Percentiles rank a stretch among this genome's conserved stretches.
These are phyloP conservation scores for Sitobion miscanthi DNA, from an alignment of 1,140 invertebrate species.

Conservation along the genomic window DNA sequence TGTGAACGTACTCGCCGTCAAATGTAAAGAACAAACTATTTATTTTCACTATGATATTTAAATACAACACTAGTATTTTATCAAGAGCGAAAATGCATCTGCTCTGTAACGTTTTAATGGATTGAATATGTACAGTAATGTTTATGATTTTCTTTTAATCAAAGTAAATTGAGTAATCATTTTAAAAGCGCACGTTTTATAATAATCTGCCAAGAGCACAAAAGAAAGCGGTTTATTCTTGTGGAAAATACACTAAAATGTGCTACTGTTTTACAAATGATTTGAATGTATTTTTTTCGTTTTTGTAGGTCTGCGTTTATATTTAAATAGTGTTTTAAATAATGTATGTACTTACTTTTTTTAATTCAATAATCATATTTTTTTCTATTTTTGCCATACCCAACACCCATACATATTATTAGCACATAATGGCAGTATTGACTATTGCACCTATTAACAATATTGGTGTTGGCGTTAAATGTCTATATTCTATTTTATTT, in stretches of 20 bases:
- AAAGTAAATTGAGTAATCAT: constrained; percentile 11
- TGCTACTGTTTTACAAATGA: neutral
- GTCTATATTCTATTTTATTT: too few relatives aligned
- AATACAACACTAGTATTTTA: neutral
- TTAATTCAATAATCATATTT: too few relatives aligned
- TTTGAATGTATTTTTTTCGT: neutral
- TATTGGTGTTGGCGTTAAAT: too few relatives aligned
- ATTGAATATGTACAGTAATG: neutral
- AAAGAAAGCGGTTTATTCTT: neutral
- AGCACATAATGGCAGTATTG: too few relatives aligned
- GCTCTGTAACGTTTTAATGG: neutral
- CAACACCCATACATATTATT: too few relatives aligned
- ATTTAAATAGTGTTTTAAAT: neutral
- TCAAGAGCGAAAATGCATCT: neutral
- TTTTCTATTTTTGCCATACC: too few relatives aligned
- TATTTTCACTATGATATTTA: neutral
- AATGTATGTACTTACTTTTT: neutral
- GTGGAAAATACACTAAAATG: neutral
- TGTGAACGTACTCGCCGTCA: neutral
- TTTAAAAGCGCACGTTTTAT: neutral
- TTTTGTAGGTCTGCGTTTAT: neutral
- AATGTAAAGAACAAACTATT: neutral
- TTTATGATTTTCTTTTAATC: neutral
- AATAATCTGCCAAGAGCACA: neutral
- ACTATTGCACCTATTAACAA: too few relatives aligned